phyloP scores from a whole-genome alignment of 2,113 vertebrate genomes.

The Hippotragus niger region DNA sequence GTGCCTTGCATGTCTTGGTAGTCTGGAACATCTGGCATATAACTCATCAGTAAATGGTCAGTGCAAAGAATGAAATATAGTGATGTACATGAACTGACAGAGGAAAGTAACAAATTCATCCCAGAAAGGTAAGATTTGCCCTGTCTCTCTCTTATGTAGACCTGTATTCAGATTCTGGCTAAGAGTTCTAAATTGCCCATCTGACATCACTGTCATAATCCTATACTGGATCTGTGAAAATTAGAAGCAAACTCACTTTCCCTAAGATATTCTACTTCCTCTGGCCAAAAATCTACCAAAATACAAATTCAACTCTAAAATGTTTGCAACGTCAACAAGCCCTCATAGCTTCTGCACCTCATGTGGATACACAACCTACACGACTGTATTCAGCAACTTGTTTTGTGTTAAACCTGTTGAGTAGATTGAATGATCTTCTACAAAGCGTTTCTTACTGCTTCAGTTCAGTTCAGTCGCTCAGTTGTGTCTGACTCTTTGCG shows the following conservation, averaged over 20 bases:
- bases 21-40: neutral
- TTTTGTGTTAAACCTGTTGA: neutral
- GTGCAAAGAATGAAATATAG: neutral
- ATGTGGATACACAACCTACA: neutral
- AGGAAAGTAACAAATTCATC: neutral
- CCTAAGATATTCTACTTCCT: neutral
- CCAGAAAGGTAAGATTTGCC: neutral
- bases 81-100: neutral
- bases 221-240: neutral
- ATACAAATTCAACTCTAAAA: neutral
- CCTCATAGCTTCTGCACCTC: neutral
- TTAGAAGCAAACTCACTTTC: neutral
- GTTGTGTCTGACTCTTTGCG: accelerated
- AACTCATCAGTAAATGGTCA: neutral
- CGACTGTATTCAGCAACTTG: neutral
- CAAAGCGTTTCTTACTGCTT: neutral
- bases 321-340: accelerated
- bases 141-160: neutral
- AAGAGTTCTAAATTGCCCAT: neutral
- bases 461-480: neutral
- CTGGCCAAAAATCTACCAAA: neutral
- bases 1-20: neutral
- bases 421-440: neutral
- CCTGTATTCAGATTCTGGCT: neutral
- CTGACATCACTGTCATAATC: neutral